These are phyloP conservation scores for Excalfactoria chinensis DNA, from an alignment of 2,113 vertebrate genomes.

Conservation along the genomic window DNA sequence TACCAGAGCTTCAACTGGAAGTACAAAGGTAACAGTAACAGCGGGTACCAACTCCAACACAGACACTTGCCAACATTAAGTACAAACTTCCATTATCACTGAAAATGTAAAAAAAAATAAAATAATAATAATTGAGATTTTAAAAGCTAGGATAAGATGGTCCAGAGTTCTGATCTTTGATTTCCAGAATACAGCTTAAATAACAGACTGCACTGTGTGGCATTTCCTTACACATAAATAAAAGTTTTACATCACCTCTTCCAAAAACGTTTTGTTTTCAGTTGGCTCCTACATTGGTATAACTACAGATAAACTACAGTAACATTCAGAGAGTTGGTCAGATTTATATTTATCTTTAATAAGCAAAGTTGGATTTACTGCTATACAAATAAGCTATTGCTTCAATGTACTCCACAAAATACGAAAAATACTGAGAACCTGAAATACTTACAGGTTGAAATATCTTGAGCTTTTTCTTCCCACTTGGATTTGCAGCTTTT, in stretches of 20 bases:
- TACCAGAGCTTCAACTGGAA: background rate
- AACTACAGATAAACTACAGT: background rate
- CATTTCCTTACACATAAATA: background rate
- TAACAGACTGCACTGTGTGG: fast-evolving
- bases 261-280: background rate
- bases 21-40: background rate
- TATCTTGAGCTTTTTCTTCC: slow-evolving; percentile 99
- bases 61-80: background rate
- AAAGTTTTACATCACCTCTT: background rate
- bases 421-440: background rate
- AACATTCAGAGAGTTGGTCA: background rate
- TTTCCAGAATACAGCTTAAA: background rate
- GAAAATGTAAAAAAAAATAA: background rate
- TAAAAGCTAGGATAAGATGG: background rate
- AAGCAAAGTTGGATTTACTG: background rate
- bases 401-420: background rate
- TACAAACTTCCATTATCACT: background rate
- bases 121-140: background rate
- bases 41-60: background rate
- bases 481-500: slow-evolving; percentile 90
- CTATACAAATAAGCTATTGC: background rate
- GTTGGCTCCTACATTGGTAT: background rate
- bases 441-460: slow-evolving; percentile 94
- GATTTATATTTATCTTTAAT: background rate
- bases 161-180: background rate